These are phyloP conservation scores for Halcyon malimbica DNA, from an alignment of 2,113 vertebrate species.

Conservation along the genomic window DNA sequence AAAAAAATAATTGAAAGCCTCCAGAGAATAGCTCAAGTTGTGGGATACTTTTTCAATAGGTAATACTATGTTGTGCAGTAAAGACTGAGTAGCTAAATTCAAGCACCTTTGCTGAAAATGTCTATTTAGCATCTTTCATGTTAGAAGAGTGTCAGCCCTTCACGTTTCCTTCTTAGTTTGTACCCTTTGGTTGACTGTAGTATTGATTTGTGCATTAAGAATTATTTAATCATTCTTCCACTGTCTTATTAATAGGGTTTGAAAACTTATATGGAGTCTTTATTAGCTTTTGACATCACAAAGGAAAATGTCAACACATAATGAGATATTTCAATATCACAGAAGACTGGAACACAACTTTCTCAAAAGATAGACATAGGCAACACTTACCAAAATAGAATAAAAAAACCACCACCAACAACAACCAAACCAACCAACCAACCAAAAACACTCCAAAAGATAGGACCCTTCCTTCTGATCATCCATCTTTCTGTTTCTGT, in stretches of 20 bases:
- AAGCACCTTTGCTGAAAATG: background rate
- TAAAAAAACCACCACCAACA: background rate
- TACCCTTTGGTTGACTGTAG: conserved; percentile 29
- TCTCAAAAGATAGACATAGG: background rate
- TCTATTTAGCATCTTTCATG: background rate
- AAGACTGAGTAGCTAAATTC: background rate
- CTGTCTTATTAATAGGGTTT: conserved; percentile 18
- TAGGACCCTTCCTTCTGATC: background rate
- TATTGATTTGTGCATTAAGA: conserved; percentile 52
- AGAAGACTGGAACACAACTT: background rate
- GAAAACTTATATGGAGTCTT: conserved; percentile 50
- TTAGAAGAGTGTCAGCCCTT: conserved; percentile 10
- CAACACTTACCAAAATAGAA: background rate
- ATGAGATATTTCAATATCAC: conserved; percentile 29
- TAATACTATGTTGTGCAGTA: background rate
- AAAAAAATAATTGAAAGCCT: background rate
- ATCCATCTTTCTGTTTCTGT: conserved; percentile 52
- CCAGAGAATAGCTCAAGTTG: background rate
- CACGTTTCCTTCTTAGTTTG: conserved; percentile 30
- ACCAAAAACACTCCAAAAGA: background rate
- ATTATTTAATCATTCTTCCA: conserved; percentile 60
- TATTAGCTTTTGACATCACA: conserved; percentile 47
- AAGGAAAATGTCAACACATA: conserved; percentile 38
- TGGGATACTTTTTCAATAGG: background rate
- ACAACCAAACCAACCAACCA: background rate